Evolutionary conservation across 2,888 invertebrate species (phyloP), one percentile per base, ranked within the genome.

Genomic region (Bombylius discolor): DNA sequence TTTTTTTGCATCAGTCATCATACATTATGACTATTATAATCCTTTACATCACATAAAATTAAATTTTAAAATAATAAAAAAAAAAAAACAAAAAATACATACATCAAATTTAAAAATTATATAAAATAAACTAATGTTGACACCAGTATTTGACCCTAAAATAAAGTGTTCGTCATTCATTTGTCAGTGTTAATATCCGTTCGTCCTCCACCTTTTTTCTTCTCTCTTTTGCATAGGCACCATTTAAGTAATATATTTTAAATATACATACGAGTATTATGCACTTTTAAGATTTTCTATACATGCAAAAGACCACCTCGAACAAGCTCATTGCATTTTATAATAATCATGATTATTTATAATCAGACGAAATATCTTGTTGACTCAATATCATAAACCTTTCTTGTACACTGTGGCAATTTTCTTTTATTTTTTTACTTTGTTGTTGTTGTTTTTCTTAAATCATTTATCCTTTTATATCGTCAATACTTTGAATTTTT

Each of bases 371-470:
- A 55, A 55, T 52, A 57, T 57, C 57, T 57, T 52, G 55, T 57
- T 57, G 57, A 57, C 55, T 57, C 55, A 57, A 57, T 57, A 57
- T 57, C 57, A 57, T 57, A 57, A 57, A 57, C 56, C 55, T 57
- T 48, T 42, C 39, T 7, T 42, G 11, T 11, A 11, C 39, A 11
- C 39, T 42, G 39, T 42, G 11, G 39, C 12, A 42, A 11, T 11
- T 42, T 42, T 42, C 12, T 11, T 42, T 1, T 42, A 1, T 42
- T 42, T 11, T 11, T 42, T 42, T 42, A 11, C 3, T 42, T 11
- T 11, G 4, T 11, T 42, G 11, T 4, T 11, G 12, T 11, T 42
- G 4, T 36, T 36, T 36, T 36, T 36, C 8, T 36, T 11, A 11
- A 42, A 42, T 4, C 4, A 4, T 11, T 11, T 42, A 42, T 42